Evolutionary conservation across 2,113 vertebrate species (phyloP).

Genomic region (Phoenicopterus ruber): DNA sequence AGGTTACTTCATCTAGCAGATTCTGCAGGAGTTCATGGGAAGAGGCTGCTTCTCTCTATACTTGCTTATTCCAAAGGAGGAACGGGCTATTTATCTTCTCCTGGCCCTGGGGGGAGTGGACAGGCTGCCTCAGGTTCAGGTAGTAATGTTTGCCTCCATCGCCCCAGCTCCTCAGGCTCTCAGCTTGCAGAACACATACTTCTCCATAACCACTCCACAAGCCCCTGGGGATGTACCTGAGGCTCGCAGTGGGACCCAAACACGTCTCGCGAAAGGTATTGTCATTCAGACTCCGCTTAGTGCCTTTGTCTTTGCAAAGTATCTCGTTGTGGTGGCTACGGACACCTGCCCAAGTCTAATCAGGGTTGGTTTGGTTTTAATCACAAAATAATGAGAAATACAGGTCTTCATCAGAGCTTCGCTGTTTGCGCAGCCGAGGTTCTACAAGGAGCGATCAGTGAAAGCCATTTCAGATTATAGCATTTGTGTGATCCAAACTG

Average conservation of each 20-base stretch:
- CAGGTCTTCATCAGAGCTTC: neutral
- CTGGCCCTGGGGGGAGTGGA: neutral
- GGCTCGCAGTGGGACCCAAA: neutral
- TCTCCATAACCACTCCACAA: neutral
- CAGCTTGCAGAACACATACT: neutral
- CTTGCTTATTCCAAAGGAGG: neutral
- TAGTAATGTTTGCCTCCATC: neutral
- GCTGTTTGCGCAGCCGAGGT: neutral
- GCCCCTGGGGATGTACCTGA: neutral
- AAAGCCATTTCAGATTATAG: too few species aligned
- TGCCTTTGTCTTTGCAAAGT: neutral
- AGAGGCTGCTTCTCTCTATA: neutral
- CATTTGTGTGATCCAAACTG: neutral
- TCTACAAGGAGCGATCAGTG: neutral
- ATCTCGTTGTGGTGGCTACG: neutral
- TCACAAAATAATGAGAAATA: neutral
- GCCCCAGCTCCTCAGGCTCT: neutral
- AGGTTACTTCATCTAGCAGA: neutral
- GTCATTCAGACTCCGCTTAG: neutral
- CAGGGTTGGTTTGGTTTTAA: neutral
- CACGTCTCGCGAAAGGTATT: neutral
- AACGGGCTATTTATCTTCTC: neutral
- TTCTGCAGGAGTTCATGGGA: neutral
- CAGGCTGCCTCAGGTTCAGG: neutral
- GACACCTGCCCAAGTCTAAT: neutral